Evolutionary conservation across 2,888 invertebrate genomes (phyloP).

Genomic region (Pterostichus madidus): DNA sequence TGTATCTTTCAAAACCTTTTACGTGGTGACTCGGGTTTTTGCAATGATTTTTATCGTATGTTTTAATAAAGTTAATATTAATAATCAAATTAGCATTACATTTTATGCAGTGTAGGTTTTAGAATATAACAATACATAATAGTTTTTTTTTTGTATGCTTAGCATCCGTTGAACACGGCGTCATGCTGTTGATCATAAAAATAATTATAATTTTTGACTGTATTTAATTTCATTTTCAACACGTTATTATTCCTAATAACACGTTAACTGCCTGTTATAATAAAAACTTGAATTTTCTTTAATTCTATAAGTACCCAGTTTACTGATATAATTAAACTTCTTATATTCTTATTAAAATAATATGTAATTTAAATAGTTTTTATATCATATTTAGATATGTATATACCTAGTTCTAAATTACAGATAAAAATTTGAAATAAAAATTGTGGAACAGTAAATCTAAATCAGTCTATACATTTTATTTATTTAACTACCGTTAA

Average conservation of each 20-base stretch:
- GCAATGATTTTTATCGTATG: not conserved
- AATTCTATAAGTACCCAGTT: not conserved
- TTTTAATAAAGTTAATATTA: not conserved
- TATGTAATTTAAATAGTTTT: no score
- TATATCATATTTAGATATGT: no score
- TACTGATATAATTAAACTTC: not conserved
- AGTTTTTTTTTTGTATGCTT: not conserved
- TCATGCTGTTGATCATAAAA: constrained; percentile 1
- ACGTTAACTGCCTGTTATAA: not conserved
- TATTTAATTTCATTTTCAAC: constrained; percentile 20
- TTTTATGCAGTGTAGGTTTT: no score
- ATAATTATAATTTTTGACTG: constrained; percentile 8
- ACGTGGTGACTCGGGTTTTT: not conserved
- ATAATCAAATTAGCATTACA: no score
- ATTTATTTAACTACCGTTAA: no score
- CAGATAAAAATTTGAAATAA: no score
- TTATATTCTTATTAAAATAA: not conserved
- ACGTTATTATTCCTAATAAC: constrained; percentile 11
- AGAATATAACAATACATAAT: constrained; percentile 6
- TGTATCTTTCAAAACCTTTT: constrained; percentile 29
- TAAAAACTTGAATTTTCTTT: no score
- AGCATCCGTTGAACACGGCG: constrained; percentile 24
- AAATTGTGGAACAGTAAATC: no score
- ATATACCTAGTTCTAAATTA: no score
- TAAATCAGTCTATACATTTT: no score